phyloP scores from a whole-genome alignment of 2,888 invertebrate genomes.

The Himalopsyche anomala region DNA sequence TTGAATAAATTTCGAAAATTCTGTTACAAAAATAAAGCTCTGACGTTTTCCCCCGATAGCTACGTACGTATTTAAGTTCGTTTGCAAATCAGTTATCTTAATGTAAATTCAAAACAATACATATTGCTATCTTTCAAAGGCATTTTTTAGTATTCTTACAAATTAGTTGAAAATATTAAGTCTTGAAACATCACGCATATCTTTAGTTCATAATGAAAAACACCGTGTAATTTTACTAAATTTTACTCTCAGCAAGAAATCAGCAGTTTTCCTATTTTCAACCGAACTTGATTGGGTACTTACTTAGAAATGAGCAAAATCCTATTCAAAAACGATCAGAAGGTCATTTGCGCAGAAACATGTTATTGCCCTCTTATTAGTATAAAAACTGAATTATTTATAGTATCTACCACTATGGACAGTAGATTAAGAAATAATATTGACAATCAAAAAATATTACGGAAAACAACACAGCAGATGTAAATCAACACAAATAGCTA shows the following conservation, averaged over 20 bases:
- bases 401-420: neutral
- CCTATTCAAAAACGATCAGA: neutral
- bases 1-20: too few species aligned
- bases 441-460: constrained; percentile 24
- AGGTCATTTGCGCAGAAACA: constrained; percentile 20
- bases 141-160: too few species aligned
- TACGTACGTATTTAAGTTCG: too few species aligned
- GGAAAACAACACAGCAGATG: constrained; percentile 39
- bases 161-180: too few species aligned
- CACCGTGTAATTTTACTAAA: neutral
- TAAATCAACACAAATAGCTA: constrained; percentile 25
- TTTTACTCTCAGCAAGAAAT: neutral
- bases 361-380: neutral
- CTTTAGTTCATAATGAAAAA: neutral
- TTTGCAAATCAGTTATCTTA: too few species aligned
- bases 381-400: neutral
- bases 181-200: too few species aligned
- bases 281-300: neutral
- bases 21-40: too few species aligned
- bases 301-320: neutral
- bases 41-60: too few species aligned
- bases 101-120: too few species aligned
- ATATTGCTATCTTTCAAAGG: too few species aligned
- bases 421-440: constrained; percentile 9
- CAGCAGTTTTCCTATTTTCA: neutral